Conservation (phyloP, 2,888 invertebrate species). For the Caenorhabditis afra region DNA sequence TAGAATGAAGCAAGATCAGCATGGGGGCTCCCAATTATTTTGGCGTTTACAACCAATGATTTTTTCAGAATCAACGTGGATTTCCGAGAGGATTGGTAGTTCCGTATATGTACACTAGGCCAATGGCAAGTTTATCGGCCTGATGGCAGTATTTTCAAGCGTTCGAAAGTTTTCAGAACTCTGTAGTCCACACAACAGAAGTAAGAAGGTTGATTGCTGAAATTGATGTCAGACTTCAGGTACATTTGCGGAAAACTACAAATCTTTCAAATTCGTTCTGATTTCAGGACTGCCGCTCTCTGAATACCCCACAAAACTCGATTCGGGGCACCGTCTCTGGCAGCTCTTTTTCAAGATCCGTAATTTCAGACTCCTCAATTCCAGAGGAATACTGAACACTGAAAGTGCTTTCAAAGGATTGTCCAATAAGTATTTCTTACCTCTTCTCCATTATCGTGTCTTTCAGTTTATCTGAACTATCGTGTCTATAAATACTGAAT, state of each 20-base stretch:
- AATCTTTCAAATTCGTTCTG: not conserved
- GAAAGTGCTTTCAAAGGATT: not conserved
- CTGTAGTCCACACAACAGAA: conserved; percentile 70
- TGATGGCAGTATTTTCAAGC: not conserved
- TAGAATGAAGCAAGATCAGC: not conserved
- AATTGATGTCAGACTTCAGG: conserved; percentile 73
- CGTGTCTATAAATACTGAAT: conserved; percentile 17
- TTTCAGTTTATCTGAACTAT: conserved; percentile 37
- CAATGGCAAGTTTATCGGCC: conserved; percentile 26
- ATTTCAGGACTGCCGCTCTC: conserved; percentile 63
- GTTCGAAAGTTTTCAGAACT: conserved; percentile 38
- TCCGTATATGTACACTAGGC: conserved; percentile 72
- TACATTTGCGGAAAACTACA: not conserved
- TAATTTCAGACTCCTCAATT: conserved; percentile 49
- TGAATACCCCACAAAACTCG: conserved; percentile 59
- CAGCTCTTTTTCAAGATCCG: conserved; percentile 52
- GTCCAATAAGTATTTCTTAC: conserved; percentile 32
- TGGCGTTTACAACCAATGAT: not conserved
- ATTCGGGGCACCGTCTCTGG: conserved; percentile 54
- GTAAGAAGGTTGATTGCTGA: conserved; percentile 75
- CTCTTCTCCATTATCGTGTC: conserved; percentile 30
- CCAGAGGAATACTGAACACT: conserved; percentile 52
- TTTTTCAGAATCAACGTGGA: conserved; percentile 71
- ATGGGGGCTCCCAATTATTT: conserved; percentile 4
- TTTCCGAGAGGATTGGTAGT: conserved; percentile 76